Conservation (phyloP, 2,797 vertebrate species). For the Poeciliopsis gracilis region DNA sequence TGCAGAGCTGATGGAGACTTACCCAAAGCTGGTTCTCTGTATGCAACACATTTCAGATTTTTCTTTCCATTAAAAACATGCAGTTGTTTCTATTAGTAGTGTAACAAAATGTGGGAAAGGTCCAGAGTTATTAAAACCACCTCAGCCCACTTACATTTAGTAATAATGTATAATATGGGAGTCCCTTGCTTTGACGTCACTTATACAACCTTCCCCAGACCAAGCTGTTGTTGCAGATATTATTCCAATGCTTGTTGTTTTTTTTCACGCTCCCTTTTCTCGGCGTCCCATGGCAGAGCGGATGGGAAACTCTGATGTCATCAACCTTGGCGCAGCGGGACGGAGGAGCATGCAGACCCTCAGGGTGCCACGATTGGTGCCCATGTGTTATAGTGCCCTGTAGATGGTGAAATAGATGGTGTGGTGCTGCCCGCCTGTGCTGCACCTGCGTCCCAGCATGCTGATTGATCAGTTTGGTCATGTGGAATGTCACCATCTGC, state of each 20-base stretch:
- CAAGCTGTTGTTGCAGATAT: constrained; percentile 56
- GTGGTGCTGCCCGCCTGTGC: constrained; percentile 95
- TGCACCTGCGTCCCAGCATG: constrained; percentile 97
- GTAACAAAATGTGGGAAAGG: background rate
- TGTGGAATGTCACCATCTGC: constrained; percentile 99
- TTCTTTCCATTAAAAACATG: background rate
- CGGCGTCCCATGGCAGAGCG: constrained; percentile 88
- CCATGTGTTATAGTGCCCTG: constrained; percentile 95
- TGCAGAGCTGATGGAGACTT: background rate
- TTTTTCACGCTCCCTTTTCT: constrained; percentile 32
- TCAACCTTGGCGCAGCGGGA: constrained; percentile 95
- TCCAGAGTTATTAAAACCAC: background rate
- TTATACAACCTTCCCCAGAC: constrained; percentile 53
- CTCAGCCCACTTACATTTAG: constrained; percentile 2
- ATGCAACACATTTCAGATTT: background rate
- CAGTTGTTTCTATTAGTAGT: background rate
- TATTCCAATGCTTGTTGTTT: constrained; percentile 8
- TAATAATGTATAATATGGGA: constrained; percentile 58
- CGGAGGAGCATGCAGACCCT: constrained; percentile 88
- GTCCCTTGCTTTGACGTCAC: constrained; percentile 78
- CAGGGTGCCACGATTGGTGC: constrained; percentile 93
- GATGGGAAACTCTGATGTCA: constrained; percentile 99
- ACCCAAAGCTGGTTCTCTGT: background rate
- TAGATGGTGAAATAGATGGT: constrained; percentile 97
- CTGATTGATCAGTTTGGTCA: constrained; percentile 99